A percentile compares a stretch with the other conserved stretches of the same genome.
These are phyloP conservation scores for Muraenolepis orangiensis DNA, from an alignment of 2,797 vertebrate genomes.

Conservation along the genomic window DNA sequence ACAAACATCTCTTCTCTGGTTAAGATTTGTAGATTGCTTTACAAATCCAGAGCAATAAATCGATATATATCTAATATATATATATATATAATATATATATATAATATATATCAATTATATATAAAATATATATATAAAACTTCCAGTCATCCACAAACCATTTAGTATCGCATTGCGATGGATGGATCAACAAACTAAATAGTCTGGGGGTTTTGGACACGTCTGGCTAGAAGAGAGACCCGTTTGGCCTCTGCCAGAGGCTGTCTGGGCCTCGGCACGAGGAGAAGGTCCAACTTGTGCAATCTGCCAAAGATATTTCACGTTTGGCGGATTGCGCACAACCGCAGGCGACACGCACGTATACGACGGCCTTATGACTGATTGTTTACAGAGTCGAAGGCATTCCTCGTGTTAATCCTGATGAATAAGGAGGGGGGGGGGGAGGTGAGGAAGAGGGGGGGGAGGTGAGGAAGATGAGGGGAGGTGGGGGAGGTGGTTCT, in stretches of 20 bases:
- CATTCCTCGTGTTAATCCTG: conserved; percentile 61
- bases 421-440: conserved; percentile 54
- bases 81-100: background rate
- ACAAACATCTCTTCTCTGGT: background rate
- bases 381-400: conserved; percentile 67
- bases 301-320: conserved; percentile 63
- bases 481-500: no score
- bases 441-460: no score
- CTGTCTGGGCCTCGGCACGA: conserved; percentile 22
- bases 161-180: conserved; percentile 20
- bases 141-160: background rate
- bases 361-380: conserved; percentile 50
- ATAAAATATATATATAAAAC: background rate
- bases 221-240: conserved; percentile 37
- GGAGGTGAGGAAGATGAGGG: no score
- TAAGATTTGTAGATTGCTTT: background rate
- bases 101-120: background rate
- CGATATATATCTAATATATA: background rate
- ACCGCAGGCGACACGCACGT: conserved; percentile 58
- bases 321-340: conserved; percentile 61
- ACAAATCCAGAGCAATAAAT: background rate
- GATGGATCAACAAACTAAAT: conserved; percentile 28
- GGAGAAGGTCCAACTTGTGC: conserved; percentile 30
- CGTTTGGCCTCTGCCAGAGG: conserved; percentile 30
- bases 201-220: conserved; percentile 1